Percentiles rank a stretch among this genome's conserved stretches.
Conservation (phyloP, 2,113 vertebrate species). For the Tautogolabrus adspersus region DNA sequence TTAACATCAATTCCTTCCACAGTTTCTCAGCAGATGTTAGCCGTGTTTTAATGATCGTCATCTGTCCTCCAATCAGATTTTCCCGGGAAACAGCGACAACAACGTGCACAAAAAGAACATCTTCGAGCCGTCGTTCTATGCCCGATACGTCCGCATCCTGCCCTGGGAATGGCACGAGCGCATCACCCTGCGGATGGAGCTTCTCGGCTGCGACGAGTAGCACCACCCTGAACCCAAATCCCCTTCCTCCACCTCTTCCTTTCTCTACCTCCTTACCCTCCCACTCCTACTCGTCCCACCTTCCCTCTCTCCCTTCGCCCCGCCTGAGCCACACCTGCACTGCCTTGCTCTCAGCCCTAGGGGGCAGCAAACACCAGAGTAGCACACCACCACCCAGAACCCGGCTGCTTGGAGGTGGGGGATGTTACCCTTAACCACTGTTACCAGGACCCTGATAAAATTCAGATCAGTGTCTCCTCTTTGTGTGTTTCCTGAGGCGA, state of each 20-base stretch:
- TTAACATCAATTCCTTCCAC: too few relatives aligned
- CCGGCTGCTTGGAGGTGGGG: conserved; percentile 37
- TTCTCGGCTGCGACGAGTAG: conserved; percentile 93
- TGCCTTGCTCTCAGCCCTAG: conserved; percentile 77
- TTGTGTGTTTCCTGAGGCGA: conserved; percentile 15
- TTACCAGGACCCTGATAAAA: conserved; percentile 19
- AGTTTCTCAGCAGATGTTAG: not conserved
- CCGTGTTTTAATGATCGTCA: not conserved
- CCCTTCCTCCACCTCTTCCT: conserved; percentile 14
- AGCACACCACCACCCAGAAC: conserved; percentile 39
- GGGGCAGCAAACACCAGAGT: conserved; percentile 75
- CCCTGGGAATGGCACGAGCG: conserved; percentile 94
- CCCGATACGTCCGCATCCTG: conserved; percentile 90
- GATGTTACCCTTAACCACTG: conserved; percentile 41
- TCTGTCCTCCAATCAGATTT: conserved; percentile 83
- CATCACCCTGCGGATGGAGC: conserved; percentile 94
- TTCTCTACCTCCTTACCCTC: not conserved
- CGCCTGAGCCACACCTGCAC: conserved; percentile 76
- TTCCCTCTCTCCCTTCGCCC: not conserved
- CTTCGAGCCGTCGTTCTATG: conserved; percentile 86
- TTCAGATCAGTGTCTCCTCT: not conserved
- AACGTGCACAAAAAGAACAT: conserved; percentile 95
- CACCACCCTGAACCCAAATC: not conserved
- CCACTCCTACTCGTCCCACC: too few relatives aligned
- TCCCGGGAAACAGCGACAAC: conserved; percentile 93